phyloP scores from a whole-genome alignment of 2,797 vertebrate genomes.

The Heliangelus exortis region DNA sequence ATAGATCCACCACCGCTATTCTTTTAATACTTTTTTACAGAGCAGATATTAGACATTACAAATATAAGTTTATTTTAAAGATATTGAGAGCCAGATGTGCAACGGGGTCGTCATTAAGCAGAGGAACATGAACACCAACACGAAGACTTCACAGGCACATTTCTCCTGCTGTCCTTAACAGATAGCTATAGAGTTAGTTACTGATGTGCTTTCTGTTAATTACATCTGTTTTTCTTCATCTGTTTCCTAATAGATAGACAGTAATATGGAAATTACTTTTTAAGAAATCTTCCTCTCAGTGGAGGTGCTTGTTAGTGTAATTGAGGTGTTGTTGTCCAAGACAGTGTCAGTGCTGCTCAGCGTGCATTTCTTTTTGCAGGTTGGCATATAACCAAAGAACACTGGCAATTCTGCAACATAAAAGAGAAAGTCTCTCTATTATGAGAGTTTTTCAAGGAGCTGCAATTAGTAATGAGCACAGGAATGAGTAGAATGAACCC shows the following conservation, averaged over 20 bases:
- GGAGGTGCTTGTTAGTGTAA: background rate
- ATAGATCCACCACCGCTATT: background rate
- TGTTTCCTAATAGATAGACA: slow-evolving; percentile 2
- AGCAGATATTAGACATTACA: background rate
- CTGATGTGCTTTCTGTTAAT: slow-evolving; percentile 21
- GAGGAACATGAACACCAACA: background rate
- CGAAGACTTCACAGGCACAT: background rate
- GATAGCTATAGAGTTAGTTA: background rate
- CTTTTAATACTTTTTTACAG: background rate
- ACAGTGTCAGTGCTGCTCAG: background rate
- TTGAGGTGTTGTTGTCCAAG: background rate
- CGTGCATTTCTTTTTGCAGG: background rate
- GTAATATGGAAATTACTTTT: background rate
- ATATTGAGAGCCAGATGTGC: background rate
- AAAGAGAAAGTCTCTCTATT: background rate
- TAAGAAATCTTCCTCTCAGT: background rate
- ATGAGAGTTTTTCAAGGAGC: background rate
- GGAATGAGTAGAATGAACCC: background rate
- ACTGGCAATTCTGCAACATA: background rate
- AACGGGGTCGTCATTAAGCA: background rate
- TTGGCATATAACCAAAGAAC: background rate
- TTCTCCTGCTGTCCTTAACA: background rate
- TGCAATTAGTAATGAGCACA: background rate
- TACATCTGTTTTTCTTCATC: slow-evolving; percentile 26
- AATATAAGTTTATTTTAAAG: background rate